Percentiles rank a stretch among this genome's conserved stretches.
Evolutionary conservation across 2,797 vertebrate species (phyloP).

Genomic region (Gallinago stenura): DNA sequence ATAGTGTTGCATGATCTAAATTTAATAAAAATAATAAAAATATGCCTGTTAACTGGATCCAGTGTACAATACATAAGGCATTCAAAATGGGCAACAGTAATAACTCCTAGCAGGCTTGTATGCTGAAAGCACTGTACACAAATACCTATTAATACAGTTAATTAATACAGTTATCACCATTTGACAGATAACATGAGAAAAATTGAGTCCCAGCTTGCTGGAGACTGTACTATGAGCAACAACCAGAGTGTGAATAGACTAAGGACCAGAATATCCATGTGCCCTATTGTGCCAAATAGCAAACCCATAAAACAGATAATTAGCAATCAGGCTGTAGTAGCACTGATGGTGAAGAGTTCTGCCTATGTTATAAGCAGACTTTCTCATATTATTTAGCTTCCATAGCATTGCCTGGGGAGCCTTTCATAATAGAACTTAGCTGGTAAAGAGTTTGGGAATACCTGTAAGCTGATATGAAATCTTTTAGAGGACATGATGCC

Average conservation of each 20-base stretch:
- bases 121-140: background rate
- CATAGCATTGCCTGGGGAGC: background rate
- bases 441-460: background rate
- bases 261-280: background rate
- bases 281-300: background rate
- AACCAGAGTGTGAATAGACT: background rate
- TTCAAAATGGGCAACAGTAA: background rate
- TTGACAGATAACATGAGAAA: background rate
- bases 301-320: background rate
- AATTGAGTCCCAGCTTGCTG: background rate
- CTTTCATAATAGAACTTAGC: background rate
- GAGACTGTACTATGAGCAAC: background rate
- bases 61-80: background rate
- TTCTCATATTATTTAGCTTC: background rate
- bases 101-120: background rate
- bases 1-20: background rate
- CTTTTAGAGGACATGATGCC: background rate
- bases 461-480: background rate
- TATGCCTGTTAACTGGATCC: background rate
- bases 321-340: background rate
- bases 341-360: background rate
- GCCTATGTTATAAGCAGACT: background rate
- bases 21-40: background rate
- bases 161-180: fast-evolving
- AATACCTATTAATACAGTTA: background rate